Percentiles rank a stretch among this genome's conserved stretches.
phyloP scores from a whole-genome alignment of 37 sponge, comb jelly and placozoan species.

The Chondrosia reniformis region DNA sequence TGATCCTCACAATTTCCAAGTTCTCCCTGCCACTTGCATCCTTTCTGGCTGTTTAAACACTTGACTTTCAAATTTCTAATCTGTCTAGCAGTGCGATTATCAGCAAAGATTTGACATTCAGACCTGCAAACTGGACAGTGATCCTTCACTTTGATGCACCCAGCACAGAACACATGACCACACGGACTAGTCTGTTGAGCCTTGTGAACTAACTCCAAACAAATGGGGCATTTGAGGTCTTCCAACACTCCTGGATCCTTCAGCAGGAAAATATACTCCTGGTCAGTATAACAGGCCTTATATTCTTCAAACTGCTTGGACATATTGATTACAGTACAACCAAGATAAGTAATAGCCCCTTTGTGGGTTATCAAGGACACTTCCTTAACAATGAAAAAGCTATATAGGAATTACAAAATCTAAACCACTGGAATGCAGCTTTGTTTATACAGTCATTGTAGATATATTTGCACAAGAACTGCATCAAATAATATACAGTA shows the following conservation, averaged over 20 bases:
- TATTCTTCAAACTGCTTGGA: too few species aligned
- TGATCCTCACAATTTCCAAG: conserved; percentile 3
- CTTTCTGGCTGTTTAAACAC: background rate
- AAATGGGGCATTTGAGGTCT: conserved; percentile 20
- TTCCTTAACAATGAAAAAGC: too few species aligned
- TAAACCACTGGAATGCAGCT: too few species aligned
- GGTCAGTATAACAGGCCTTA: too few species aligned
- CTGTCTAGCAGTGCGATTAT: background rate
- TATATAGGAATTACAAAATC: too few species aligned
- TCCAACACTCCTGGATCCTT: background rate
- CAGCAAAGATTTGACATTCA: too few species aligned
- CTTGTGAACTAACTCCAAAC: background rate
- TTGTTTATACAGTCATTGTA: too few species aligned
- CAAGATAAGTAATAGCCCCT: too few species aligned
- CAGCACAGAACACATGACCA: conserved; percentile 3
- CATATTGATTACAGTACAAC: too few species aligned
- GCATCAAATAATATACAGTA: too few species aligned
- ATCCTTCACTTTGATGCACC: background rate
- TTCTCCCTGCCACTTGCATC: conserved; percentile 14
- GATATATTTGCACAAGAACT: too few species aligned
- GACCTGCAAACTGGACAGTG: background rate
- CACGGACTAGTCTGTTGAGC: conserved; percentile 8
- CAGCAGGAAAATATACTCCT: background rate
- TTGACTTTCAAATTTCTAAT: conserved; percentile 3
- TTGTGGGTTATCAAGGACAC: too few species aligned